Percentiles rank a stretch among this genome's conserved stretches.
phyloP scores from a whole-genome alignment of 2,113 vertebrate genomes.

The Thunnus thynnus region DNA sequence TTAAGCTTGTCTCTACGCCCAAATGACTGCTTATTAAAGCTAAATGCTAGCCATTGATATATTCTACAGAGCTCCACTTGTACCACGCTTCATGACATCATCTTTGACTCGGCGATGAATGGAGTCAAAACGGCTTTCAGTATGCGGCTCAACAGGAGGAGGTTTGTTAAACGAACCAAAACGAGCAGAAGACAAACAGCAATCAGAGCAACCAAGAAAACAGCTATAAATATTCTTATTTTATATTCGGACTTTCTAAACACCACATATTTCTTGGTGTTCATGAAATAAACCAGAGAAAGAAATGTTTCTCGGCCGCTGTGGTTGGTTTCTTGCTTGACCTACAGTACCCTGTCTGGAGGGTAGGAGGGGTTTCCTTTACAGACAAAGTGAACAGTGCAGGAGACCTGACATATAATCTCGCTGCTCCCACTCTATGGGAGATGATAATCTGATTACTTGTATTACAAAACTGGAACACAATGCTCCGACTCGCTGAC shows the following conservation, averaged over 20 bases:
- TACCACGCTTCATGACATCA: constrained; percentile 24
- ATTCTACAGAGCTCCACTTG: constrained; percentile 37
- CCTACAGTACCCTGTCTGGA: constrained; percentile 8
- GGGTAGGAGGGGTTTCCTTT: constrained; percentile 11
- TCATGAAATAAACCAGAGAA: neutral
- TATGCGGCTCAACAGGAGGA: constrained; percentile 26
- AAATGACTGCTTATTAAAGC: constrained; percentile 43
- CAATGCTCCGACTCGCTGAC: constrained; percentile 27
- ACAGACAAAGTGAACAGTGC: neutral
- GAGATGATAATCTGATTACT: constrained; percentile 73
- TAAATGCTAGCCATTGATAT: constrained; percentile 51
- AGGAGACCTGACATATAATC: constrained; percentile 51
- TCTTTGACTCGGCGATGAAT: neutral
- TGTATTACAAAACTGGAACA: constrained; percentile 37
- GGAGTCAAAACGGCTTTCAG: constrained; percentile 31
- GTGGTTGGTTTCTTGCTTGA: constrained; percentile 25
- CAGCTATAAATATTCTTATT: constrained; percentile 25
- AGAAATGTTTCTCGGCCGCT: constrained; percentile 15
- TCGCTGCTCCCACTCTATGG: constrained; percentile 23
- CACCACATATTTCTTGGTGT: constrained; percentile 5
- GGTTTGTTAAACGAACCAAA: constrained; percentile 22
- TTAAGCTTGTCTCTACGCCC: constrained; percentile 5
- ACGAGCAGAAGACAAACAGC: constrained; percentile 5
- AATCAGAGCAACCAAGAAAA: constrained; percentile 37
- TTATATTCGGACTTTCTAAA: neutral